Evolutionary conservation across 2,113 vertebrate species (phyloP).

Genomic region (Pristiophorus japonicus): DNA sequence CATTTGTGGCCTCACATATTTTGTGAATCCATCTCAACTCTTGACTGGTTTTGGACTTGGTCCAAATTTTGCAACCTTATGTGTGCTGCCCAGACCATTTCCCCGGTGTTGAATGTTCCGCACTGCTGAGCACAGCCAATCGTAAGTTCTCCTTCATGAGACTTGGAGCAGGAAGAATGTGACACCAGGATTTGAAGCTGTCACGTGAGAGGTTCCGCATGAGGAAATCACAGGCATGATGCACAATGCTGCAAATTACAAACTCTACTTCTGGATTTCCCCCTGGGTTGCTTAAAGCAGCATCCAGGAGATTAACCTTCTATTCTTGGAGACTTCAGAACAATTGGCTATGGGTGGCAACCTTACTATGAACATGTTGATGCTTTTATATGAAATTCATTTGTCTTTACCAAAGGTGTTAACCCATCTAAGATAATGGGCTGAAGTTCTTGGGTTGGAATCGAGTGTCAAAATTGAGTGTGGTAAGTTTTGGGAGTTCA

Average conservation of each 20-base stretch:
- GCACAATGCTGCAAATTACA: too few relatives aligned
- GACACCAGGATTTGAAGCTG: too few relatives aligned
- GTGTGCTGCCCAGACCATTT: not conserved
- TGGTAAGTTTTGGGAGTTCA: too few relatives aligned
- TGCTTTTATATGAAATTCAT: not conserved
- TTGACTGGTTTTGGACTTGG: not conserved
- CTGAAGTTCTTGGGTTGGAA: too few relatives aligned
- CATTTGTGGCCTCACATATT: not conserved
- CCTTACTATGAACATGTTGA: not conserved
- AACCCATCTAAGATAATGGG: not conserved
- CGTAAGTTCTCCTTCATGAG: not conserved
- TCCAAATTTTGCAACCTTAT: too few relatives aligned
- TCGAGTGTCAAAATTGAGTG: not conserved
- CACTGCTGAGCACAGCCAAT: not conserved
- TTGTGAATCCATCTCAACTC: not conserved
- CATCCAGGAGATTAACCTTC: not conserved
- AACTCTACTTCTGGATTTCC: too few relatives aligned
- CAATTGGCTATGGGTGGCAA: not conserved
- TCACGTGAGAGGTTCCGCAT: too few relatives aligned
- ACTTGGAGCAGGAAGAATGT: not conserved
- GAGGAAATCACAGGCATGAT: too few relatives aligned
- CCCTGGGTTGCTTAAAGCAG: not conserved
- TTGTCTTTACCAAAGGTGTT: not conserved
- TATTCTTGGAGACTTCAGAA: not conserved
- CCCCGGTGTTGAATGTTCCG: not conserved